Evolutionary conservation across 35 echinoderm and acorn worm genomes (phyloP).

Genomic region (Apostichopus californicus): DNA sequence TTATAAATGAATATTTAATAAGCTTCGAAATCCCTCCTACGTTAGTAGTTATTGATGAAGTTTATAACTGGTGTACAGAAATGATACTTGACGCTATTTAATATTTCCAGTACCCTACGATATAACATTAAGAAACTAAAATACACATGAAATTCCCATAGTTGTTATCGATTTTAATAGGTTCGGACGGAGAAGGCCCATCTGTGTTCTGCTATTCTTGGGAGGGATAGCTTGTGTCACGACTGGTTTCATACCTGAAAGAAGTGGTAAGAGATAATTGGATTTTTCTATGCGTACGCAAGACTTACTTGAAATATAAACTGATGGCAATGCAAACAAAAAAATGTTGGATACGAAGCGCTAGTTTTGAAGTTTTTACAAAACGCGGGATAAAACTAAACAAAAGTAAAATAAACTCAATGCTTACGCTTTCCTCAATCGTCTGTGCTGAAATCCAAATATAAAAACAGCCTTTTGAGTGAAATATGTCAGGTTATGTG

Average conservation of each 20-base stretch:
- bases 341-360: too few relatives aligned
- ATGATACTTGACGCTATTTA: slow-evolving; percentile 14
- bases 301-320: too few relatives aligned
- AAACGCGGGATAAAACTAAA: too few relatives aligned
- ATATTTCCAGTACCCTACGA: slow-evolving; percentile 7
- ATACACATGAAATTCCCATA: too few relatives aligned
- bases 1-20: slow-evolving; percentile 17
- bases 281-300: too few relatives aligned
- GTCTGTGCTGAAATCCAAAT: too few relatives aligned
- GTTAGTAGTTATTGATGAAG: slow-evolving; percentile 14
- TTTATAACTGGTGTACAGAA: neutral
- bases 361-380: too few relatives aligned
- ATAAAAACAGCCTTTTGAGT: too few relatives aligned
- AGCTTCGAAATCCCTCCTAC: slow-evolving; percentile 12
- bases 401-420: too few relatives aligned
- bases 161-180: neutral
- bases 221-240: slow-evolving; percentile 10
- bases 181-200: slow-evolving; percentile 29
- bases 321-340: too few relatives aligned
- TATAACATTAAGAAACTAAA: neutral
- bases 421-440: too few relatives aligned
- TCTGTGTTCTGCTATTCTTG: slow-evolving; percentile 19
- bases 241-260: slow-evolving; percentile 35
- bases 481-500: too few relatives aligned
- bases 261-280: slow-evolving; percentile 4